Base-by-base conservation (phyloP, 1,140 invertebrate species). In the Solenopsis fugax region DNA sequence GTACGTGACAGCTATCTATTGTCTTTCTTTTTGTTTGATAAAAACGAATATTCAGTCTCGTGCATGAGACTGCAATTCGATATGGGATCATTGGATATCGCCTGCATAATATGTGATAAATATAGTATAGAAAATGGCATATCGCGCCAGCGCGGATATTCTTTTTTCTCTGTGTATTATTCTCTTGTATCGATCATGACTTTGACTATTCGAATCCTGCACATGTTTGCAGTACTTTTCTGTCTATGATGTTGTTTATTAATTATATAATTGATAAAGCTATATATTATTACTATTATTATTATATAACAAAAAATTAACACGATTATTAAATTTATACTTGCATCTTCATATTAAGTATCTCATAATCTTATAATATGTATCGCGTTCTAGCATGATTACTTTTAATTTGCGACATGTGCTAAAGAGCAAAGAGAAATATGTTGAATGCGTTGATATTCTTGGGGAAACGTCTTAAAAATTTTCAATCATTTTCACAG, bases 1-100 rank as follows among this genome's bases (percentile, higher is more conserved):
- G 9, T 75, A 84, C 80, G 69, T 84, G 69, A 84, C 41, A 84
- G 69, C 54, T 84, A 29, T 60, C 80, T 73, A 60, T 84, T 73
- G 67, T 62, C 29, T 84, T 82, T 60, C 54, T 50, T 84, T 75
- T 37, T n/a, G 24, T 75, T n/a, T 37, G 54, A 37, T 45, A 41
- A 62, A 75, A 84, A 21, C 45, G 54, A 73, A 77, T 77, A 73
- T 60, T 45, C 21, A 9, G 10, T 48, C 41, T 84, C 21, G 18
- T 62, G 80, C 69, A 73, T 37, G 54, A 84, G 21, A 75, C 41
- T 29, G 41, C 13, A 41, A 73, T 60, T 84, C 54, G 41, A 84
- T 84, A 37, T 4, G 41, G 34, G 10, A 62, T 58, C 9, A 60
- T 62, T 37, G 52, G 73, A 84, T 50, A 84, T 48, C 50, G 37